phyloP scores from a whole-genome alignment of 1,140 invertebrate genomes.

The Plectrocnemia conspersa region DNA sequence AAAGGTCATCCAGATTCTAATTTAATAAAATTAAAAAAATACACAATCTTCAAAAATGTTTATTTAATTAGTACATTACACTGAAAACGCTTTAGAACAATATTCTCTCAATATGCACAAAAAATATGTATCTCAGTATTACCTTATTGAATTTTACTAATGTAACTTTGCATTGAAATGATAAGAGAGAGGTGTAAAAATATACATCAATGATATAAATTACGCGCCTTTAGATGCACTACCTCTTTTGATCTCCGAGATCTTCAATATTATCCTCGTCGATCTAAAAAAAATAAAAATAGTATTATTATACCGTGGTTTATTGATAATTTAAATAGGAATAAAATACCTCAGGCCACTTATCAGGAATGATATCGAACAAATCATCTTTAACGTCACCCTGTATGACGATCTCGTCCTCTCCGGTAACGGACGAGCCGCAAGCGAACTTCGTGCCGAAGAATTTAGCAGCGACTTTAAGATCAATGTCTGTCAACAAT shows the following conservation, averaged over 20 bases:
- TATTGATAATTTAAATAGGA: background rate
- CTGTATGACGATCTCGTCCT: constrained; percentile 99
- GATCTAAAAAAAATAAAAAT: constrained; percentile 49
- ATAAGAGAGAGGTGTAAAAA: no score
- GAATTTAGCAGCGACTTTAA: constrained; percentile 97
- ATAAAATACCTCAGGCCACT: constrained; percentile 84
- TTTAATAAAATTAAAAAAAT: no score
- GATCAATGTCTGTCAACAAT: constrained; percentile 76
- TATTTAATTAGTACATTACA: no score
- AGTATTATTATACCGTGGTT: background rate
- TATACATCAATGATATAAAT: no score
- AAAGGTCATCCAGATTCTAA: no score
- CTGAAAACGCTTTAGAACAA: no score
- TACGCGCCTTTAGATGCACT: constrained; percentile 16
- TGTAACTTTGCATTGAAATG: no score
- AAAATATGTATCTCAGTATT: no score
- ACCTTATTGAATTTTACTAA: no score
- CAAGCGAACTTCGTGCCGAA: constrained; percentile 98
- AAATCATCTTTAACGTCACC: constrained; percentile 97
- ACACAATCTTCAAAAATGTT: no score
- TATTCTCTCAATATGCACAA: no score
- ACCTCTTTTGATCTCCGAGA: constrained; percentile 67
- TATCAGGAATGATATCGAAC: constrained; percentile 95
- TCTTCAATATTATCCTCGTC: constrained; percentile 69
- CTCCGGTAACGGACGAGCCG: constrained; percentile 95